Evolutionary conservation across 2,113 vertebrate genomes (phyloP).

Genomic region (Pantherophis guttatus): DNA sequence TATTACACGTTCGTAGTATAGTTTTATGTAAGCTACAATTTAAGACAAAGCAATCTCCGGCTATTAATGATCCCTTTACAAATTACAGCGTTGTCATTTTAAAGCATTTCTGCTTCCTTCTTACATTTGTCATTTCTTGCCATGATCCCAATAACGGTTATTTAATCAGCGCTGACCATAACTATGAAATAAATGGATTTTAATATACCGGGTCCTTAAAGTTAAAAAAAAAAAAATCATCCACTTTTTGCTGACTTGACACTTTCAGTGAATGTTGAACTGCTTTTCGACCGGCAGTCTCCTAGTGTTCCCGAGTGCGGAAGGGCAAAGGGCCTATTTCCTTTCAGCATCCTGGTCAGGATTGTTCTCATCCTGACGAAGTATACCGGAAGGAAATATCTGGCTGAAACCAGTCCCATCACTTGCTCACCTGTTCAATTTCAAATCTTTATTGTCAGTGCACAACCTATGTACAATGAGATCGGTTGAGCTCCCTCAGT

Average conservation of each 20-base stretch:
- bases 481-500: too few species aligned
- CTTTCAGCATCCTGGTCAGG: neutral
- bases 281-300: neutral
- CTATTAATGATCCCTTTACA: neutral
- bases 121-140: neutral
- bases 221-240: neutral
- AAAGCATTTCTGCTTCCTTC: neutral
- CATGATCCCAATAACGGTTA: neutral
- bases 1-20: neutral
- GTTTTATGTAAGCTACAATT: neutral
- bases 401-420: neutral
- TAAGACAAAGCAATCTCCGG: neutral
- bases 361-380: neutral
- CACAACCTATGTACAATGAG: too few species aligned
- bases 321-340: neutral
- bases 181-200: neutral
- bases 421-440: neutral
- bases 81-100: neutral
- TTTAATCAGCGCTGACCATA: neutral
- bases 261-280: neutral
- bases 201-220: neutral
- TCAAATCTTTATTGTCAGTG: too few species aligned
- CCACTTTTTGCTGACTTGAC: neutral
- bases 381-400: neutral
- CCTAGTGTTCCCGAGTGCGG: neutral